Percentiles rank a stretch among this genome's conserved stretches.
Evolutionary conservation across 2,888 invertebrate genomes (phyloP).

Genomic region (Drosophila meridionalis): DNA sequence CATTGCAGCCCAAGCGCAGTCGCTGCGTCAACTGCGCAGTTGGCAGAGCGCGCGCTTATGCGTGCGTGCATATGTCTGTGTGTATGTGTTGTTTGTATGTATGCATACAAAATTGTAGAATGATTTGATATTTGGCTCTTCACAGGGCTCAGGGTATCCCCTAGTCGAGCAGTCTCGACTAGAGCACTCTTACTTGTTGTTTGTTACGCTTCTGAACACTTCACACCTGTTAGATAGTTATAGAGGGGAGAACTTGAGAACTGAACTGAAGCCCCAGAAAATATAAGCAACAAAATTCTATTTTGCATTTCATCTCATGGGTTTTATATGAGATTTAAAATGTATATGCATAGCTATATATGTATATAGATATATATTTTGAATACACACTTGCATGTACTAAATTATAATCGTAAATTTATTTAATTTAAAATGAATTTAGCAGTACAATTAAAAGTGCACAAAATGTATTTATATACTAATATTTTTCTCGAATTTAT

Average conservation of each 20-base stretch:
- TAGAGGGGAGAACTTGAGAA: neutral
- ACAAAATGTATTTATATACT: neutral
- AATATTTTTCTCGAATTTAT: neutral
- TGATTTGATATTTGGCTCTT: too few relatives aligned
- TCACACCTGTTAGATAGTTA: neutral
- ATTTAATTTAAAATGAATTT: neutral
- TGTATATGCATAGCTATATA: neutral
- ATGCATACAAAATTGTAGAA: too few relatives aligned
- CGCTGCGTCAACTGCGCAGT: too few relatives aligned
- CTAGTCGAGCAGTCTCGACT: too few relatives aligned
- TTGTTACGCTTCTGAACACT: neutral
- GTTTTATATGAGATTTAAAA: neutral
- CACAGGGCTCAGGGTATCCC: too few relatives aligned
- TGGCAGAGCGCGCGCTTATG: too few relatives aligned
- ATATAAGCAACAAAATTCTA: too few relatives aligned
- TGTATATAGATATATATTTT: neutral
- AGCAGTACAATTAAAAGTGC: slow-evolving; percentile 1
- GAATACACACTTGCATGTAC: neutral
- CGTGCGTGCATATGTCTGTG: too few relatives aligned
- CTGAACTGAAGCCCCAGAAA: neutral
- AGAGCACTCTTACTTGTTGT: too few relatives aligned
- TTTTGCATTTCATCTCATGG: neutral
- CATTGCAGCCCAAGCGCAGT: too few relatives aligned
- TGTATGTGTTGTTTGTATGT: too few relatives aligned
- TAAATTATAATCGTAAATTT: neutral